These are phyloP conservation scores for Zoanthus solanderi DNA, from an alignment of 92 coral and sea anemone genomes.

Conservation along the genomic window DNA sequence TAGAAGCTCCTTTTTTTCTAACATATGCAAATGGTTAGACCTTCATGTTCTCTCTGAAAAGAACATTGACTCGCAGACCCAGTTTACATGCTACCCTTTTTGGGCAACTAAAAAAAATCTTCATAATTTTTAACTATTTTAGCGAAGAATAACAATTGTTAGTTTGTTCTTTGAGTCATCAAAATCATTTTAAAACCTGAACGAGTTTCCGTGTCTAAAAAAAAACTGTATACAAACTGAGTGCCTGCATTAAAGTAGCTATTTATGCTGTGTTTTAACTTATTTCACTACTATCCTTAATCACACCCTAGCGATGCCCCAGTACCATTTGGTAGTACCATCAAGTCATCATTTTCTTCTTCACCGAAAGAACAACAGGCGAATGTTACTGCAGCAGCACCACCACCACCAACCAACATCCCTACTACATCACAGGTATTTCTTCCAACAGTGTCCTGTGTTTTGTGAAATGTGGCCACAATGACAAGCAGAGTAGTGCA, in stretches of 20 bases:
- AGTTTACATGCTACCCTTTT: too few species aligned
- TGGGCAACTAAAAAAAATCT: too few species aligned
- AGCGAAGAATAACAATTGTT: too few species aligned
- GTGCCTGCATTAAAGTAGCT: background rate
- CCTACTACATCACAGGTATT: slow-evolving; percentile 85
- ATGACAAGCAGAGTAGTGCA: background rate
- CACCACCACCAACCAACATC: slow-evolving; percentile 46
- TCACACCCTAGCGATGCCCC: slow-evolving; percentile 80
- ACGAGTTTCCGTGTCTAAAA: too few species aligned
- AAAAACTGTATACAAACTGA: background rate
- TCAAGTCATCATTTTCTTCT: slow-evolving; percentile 59
- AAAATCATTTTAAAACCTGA: too few species aligned
- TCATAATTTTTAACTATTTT: too few species aligned
- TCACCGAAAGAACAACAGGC: slow-evolving; percentile 62
- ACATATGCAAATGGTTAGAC: too few species aligned
- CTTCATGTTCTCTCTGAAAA: too few species aligned
- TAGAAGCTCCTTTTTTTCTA: too few species aligned
- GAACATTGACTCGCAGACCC: too few species aligned
- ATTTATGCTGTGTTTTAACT: background rate
- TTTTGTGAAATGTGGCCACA: background rate
- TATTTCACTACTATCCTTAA: background rate
- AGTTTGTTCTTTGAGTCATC: too few species aligned
- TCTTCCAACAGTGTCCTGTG: too few species aligned
- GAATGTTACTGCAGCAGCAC: slow-evolving; percentile 32
- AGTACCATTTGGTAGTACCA: slow-evolving; percentile 87